A percentile compares a stretch with the other conserved stretches of the same genome.
Evolutionary conservation across 1,140 invertebrate genomes (phyloP).

Genomic region (Cephus cinctus): DNA sequence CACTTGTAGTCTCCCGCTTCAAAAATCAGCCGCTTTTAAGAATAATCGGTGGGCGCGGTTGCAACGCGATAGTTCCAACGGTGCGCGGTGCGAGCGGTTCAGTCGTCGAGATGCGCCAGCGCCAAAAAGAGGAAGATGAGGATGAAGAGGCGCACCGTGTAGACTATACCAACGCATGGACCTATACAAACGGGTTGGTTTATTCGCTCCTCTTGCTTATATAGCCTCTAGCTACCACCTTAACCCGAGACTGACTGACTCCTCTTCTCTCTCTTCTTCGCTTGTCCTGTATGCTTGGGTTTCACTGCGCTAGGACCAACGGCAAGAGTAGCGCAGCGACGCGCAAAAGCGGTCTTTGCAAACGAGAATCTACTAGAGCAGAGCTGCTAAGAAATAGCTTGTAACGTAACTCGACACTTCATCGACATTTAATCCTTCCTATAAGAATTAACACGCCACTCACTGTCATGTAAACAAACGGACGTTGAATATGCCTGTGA

Average conservation of each 20-base stretch:
- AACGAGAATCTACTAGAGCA: not conserved
- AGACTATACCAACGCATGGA: too few relatives aligned
- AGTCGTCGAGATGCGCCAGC: not conserved
- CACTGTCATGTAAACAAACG: not conserved
- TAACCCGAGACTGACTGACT: not conserved
- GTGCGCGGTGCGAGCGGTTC: slow-evolving; percentile 4
- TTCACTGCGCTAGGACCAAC: too few relatives aligned
- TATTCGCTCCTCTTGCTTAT: too few relatives aligned
- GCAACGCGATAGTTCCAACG: slow-evolving; percentile 25
- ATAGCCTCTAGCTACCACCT: too few relatives aligned
- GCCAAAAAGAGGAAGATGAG: not conserved
- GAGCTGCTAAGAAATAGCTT: not conserved
- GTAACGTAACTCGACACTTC: not conserved
- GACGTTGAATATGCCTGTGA: too few relatives aligned
- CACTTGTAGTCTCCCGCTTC: not conserved
- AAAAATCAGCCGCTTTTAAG: slow-evolving; percentile 28
- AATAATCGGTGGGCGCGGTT: slow-evolving; percentile 34
- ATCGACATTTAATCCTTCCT: not conserved
- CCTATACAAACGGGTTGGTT: too few relatives aligned
- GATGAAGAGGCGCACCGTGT: not conserved
- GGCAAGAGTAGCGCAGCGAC: not conserved
- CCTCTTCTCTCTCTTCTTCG: not conserved
- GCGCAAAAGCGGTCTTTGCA: not conserved
- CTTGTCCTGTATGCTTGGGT: too few relatives aligned
- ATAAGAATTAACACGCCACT: not conserved